Conservation (phyloP, 2,888 invertebrate genomes). For the Nycteola revayana region DNA sequence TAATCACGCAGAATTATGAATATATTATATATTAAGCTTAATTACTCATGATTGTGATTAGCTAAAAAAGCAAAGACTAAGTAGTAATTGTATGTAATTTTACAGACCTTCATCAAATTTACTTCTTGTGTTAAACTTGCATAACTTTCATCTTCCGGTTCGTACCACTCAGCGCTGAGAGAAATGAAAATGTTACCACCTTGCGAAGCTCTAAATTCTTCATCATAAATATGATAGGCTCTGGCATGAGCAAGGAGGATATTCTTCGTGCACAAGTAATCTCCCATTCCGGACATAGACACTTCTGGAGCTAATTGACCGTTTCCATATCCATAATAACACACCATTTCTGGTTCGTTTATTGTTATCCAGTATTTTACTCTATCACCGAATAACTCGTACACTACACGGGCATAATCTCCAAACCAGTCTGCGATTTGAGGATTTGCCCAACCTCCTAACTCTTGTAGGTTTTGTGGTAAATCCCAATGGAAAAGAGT, state of each 20-base stretch:
- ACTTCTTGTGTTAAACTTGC: neutral
- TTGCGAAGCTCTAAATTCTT: conserved; percentile 55
- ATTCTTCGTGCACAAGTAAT: conserved; percentile 70
- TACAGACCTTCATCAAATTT: conserved; percentile 1
- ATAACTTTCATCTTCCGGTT: conserved; percentile 38
- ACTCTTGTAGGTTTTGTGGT: conserved; percentile 71
- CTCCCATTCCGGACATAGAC: conserved; percentile 55
- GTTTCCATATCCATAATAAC: conserved; percentile 62
- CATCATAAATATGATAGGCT: conserved; percentile 73
- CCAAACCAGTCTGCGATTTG: conserved; percentile 65
- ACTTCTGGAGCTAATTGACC: conserved; percentile 44
- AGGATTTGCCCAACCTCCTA: conserved; percentile 78
- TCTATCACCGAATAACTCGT: conserved; percentile 65
- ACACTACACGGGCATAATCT: conserved; percentile 65
- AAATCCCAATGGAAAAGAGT: conserved; percentile 80
- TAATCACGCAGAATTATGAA: too few species aligned
- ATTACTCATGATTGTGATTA: too few species aligned
- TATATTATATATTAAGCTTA: too few species aligned
- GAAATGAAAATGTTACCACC: conserved; percentile 36
- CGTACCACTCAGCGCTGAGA: conserved; percentile 46
- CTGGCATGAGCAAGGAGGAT: conserved; percentile 78
- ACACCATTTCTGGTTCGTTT: conserved; percentile 73
- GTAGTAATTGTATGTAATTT: too few species aligned
- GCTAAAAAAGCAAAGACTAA: too few species aligned
- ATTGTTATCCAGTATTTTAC: conserved; percentile 80